Base-by-base conservation (phyloP, 2,113 vertebrate species). In the Mustelus asterias region DNA sequence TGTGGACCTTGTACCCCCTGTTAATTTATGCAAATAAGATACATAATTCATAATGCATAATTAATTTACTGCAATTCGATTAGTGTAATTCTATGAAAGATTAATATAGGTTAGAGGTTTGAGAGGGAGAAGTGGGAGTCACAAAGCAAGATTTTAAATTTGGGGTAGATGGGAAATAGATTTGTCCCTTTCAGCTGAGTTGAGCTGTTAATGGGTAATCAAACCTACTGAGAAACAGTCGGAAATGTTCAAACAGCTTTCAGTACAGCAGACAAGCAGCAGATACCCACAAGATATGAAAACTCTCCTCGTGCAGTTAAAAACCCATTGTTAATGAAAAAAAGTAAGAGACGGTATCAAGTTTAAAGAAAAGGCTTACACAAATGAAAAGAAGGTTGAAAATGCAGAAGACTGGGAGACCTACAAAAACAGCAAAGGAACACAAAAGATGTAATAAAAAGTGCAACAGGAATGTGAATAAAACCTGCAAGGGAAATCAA, bases 1-100 rank as follows among this genome's bases (percentile, higher is more conserved):
- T 98, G 97, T 65, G 98, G 98, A 96, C 98, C 98, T 95, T 98
- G 98, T 60, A 97, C 96, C 96, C 98, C 98, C 98, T 99, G 96
- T 37, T 26, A 18, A n/a, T 60, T 6, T 22, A 95, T 33, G 69
- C 24, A 96, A 90, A 96, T 60, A 63, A 54, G 2, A 22, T 96
- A n/a, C 69, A 54, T 70, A 78, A 93, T 54, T 93, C 29, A 92
- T 54, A 54, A 54, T 54, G 48, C 48, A 54, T 54, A 54, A 54
- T 54, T 70, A 78, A 93, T 54, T 93, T 13, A 92, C 63, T 26
- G 63, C 58, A 70, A 7, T 94, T 72, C 54, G 8, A 90, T 33
- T 16, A 22, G 80, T 65, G 18, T 20, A 22, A 44, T 83, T 86
- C 18, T 95, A 60, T 26, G 54, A 58, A 58, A 58, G 54, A 33